Conservation (phyloP, 1,140 invertebrate genomes). For the Tetragnatha versicolor region DNA sequence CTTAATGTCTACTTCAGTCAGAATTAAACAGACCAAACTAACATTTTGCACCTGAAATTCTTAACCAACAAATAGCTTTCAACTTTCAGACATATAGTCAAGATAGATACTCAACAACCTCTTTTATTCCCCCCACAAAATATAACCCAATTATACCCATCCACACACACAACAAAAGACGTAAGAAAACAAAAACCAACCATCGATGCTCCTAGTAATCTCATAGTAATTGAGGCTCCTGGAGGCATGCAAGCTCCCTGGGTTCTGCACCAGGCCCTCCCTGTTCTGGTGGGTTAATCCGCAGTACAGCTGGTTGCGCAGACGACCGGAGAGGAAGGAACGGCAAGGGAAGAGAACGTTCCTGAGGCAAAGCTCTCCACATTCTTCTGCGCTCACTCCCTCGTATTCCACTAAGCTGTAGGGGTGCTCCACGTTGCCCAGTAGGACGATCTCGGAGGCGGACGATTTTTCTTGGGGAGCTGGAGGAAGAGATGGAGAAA, state of each 20-base stretch:
- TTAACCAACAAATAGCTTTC: no score
- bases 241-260: slow-evolving; percentile 35
- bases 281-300: slow-evolving; percentile 56
- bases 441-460: slow-evolving; percentile 41
- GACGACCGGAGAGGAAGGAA: slow-evolving; percentile 53
- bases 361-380: slow-evolving; percentile 52
- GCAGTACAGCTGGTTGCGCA: slow-evolving; percentile 38
- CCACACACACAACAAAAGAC: neutral
- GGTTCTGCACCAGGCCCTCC: slow-evolving; percentile 50
- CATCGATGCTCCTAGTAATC: slow-evolving; percentile 43
- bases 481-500: neutral
- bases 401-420: slow-evolving; percentile 49
- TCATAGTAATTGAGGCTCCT: slow-evolving; percentile 56
- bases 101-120: no score
- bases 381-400: slow-evolving; percentile 44
- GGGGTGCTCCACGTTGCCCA: slow-evolving; percentile 56
- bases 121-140: no score
- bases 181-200: slow-evolving; percentile 15
- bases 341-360: slow-evolving; percentile 52
- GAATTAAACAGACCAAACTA: no score
- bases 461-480: neutral
- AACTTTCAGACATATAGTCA: no score
- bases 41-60: no score
- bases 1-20: no score
- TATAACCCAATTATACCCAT: no score